phyloP scores from a whole-genome alignment of 2,888 invertebrate genomes.

The Iphiclides podalirius region DNA sequence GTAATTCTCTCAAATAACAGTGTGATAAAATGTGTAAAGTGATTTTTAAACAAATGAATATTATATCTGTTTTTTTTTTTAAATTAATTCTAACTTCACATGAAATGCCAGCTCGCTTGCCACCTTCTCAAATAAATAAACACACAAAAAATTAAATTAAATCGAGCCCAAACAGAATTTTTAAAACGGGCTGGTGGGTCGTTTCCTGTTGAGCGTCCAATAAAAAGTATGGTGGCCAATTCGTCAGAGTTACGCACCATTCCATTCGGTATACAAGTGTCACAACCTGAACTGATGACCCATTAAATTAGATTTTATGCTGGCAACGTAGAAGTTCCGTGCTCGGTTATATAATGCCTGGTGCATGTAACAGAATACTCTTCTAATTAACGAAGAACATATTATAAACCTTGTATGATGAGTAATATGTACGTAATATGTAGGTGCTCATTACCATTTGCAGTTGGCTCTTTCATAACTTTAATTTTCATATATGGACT shows the following conservation, averaged over 20 bases:
- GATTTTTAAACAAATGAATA: too few relatives aligned
- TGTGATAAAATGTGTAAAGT: too few relatives aligned
- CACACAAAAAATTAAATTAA: slow-evolving; percentile 49
- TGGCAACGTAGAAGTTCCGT: slow-evolving; percentile 1
- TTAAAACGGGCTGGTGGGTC: slow-evolving; percentile 32
- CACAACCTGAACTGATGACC: slow-evolving; percentile 52
- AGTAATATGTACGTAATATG: too few relatives aligned
- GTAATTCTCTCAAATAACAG: too few relatives aligned
- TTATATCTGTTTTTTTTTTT: too few relatives aligned
- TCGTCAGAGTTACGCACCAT: slow-evolving; percentile 45
- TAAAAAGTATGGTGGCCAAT: slow-evolving; percentile 45
- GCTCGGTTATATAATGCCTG: not conserved
- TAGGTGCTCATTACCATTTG: too few relatives aligned
- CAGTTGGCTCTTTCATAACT: too few relatives aligned
- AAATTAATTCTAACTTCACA: too few relatives aligned
- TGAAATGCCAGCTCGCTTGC: too few relatives aligned
- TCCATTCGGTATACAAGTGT: slow-evolving; percentile 38
- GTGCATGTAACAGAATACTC: slow-evolving; percentile 1
- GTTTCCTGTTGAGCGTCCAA: slow-evolving; percentile 45
- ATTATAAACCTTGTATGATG: not conserved
- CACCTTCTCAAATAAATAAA: too few relatives aligned
- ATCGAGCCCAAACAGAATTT: not conserved
- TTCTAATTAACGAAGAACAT: not conserved
- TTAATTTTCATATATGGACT: too few relatives aligned
- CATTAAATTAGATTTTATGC: slow-evolving; percentile 52